These are phyloP conservation scores for Villa cingulata DNA, from an alignment of 2,888 invertebrate genomes.

Conservation along the genomic window DNA sequence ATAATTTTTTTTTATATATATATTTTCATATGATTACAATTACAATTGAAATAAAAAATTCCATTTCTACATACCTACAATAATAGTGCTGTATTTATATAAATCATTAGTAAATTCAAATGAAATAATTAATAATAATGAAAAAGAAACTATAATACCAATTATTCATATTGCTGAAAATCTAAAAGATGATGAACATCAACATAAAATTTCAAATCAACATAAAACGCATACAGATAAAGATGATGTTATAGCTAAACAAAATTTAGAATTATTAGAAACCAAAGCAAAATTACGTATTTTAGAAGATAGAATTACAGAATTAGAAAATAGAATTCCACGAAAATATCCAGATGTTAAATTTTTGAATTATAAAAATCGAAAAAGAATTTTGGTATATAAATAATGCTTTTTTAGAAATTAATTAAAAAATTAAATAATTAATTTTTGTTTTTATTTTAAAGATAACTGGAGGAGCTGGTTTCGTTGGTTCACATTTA, in stretches of 20 bases:
- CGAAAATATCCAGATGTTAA: slow-evolving; percentile 83
- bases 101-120: slow-evolving; percentile 15
- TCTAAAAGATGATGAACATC: background rate
- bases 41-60: no score
- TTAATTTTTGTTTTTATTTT: slow-evolving; percentile 22
- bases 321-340: slow-evolving; percentile 58
- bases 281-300: slow-evolving; percentile 50
- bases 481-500: slow-evolving; percentile 97
- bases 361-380: slow-evolving; percentile 79
- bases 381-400: slow-evolving; percentile 77
- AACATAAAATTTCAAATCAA: background rate
- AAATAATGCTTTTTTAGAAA: background rate
- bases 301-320: slow-evolving; percentile 56
- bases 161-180: no score
- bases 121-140: slow-evolving; percentile 16
- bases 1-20: background rate
- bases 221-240: background rate
- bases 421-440: background rate
- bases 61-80: no score
- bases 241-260: slow-evolving; percentile 14
- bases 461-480: slow-evolving; percentile 89
- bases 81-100: slow-evolving; percentile 16
- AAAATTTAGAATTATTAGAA: slow-evolving; percentile 41
- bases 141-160: background rate
- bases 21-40: no score